Conservation (phyloP, 2,113 vertebrate species). For the Centropus bengalensis region DNA sequence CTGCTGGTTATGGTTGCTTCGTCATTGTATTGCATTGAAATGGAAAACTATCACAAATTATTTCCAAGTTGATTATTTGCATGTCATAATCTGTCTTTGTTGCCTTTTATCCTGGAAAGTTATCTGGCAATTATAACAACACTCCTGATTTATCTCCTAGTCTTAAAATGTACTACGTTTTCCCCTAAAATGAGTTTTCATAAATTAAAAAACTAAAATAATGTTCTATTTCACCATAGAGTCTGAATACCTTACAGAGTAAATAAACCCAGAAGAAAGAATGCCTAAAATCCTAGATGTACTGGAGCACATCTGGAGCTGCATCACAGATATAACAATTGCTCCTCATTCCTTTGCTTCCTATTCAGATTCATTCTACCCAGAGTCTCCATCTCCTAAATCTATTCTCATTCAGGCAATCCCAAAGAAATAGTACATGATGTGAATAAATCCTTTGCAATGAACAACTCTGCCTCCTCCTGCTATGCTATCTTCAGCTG, state of each 20-base stretch:
- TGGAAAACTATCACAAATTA: background rate
- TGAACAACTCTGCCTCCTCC: conserved; percentile 19
- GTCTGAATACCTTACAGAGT: background rate
- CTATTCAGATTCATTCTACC: background rate
- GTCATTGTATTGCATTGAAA: background rate
- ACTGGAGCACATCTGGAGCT: background rate
- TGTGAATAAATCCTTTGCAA: conserved; percentile 4
- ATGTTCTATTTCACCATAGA: background rate
- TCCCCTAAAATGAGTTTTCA: background rate
- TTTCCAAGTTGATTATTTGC: background rate
- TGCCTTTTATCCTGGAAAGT: background rate
- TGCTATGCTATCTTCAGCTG: background rate
- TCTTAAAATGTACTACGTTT: background rate
- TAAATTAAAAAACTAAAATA: background rate
- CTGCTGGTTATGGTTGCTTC: background rate
- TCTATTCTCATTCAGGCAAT: background rate
- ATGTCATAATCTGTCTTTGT: background rate
- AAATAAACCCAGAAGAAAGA: background rate
- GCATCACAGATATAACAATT: background rate
- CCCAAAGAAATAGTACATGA: background rate
- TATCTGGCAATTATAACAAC: background rate
- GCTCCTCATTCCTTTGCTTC: background rate
- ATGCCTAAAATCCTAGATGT: background rate
- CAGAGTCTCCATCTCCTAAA: background rate
- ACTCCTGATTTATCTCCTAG: background rate